Evolutionary conservation across 2,888 invertebrate genomes (phyloP), one percentile per base, ranked within the genome.

Genomic region (Dinocampus coccinellae): DNA sequence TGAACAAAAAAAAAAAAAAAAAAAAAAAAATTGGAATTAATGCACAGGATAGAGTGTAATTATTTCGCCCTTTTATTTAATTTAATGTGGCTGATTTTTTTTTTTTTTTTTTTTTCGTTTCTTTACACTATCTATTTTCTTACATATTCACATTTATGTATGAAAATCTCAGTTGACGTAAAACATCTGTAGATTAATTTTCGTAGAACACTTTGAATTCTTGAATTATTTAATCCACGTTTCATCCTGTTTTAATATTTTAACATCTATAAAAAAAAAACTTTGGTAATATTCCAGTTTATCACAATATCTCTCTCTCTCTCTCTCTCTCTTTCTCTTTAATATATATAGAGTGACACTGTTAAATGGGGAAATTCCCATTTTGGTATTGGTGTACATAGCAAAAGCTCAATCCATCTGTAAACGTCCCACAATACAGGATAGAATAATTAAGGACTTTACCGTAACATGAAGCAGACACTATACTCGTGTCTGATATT

Each of bases 381-480:
- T 47, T 47, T 64, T 64, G 24, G 52, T 34, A 24, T 33, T 3
- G 47, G 47, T 29, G 33, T 47, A 16, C 20, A 24, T 64, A 20
- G 16, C 34, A 47, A 9, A 16, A 29, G 64, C 29, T 29, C 33
- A 63, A 69, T 69, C 69, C 52, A 63, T 69, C 69, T 63, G 62
- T 70, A 65, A 1, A 57, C 58, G 39, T 64, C 64, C 47, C 47
- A 20, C 47, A 47, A 47, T 58, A 58, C 60, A 26, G 64, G 36
- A 70, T 64, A 64, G 70, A 70, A 70, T 70, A 70, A 70, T 70
- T 70, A 70, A 70, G 70, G 70, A 65, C 52, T 70, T 55, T 47
- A 36, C 70, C 47, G 63, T 70, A 70, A 64, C 70, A 70, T 70
- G 60, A 65, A 66, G n/a, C 53, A 70, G 70, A 70, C 70, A 66